Evolutionary conservation across 2,113 vertebrate genomes (phyloP).

Genomic region (Vulpes vulpes): DNA sequence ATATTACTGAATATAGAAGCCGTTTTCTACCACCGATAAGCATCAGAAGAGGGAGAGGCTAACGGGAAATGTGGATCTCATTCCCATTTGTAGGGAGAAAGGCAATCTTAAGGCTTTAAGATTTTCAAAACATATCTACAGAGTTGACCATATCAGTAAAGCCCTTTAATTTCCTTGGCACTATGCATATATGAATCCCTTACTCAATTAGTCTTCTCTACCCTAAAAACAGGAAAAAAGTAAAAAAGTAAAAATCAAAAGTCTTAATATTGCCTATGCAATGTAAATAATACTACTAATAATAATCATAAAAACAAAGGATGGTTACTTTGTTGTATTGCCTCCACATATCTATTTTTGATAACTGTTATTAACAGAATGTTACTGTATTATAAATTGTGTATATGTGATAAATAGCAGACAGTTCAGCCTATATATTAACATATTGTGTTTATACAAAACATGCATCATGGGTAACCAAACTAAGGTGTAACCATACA

Average conservation of each 20-base stretch:
- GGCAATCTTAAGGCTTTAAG: not conserved
- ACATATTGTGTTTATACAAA: not conserved
- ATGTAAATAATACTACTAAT: not conserved
- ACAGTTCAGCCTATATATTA: not conserved
- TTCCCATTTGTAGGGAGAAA: not conserved
- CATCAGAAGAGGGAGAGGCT: not conserved
- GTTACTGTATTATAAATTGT: not conserved
- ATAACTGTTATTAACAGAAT: not conserved
- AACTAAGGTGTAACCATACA: not conserved
- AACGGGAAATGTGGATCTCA: not conserved
- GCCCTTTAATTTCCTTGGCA: not conserved
- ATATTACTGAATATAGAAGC: not conserved
- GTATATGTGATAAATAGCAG: not conserved
- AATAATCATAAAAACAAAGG: not conserved
- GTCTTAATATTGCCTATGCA: not conserved
- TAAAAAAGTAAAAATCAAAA: not conserved
- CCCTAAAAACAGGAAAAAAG: not conserved
- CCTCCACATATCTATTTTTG: not conserved
- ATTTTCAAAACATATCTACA: not conserved
- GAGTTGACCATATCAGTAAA: not conserved
- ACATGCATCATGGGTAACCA: not conserved
- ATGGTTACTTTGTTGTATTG: not conserved
- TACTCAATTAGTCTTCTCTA: not conserved
- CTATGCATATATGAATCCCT: not conserved
- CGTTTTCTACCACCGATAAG: not conserved